These are phyloP conservation scores for Drosophila borealis DNA, from an alignment of 2,888 invertebrate genomes.

Conservation along the genomic window DNA sequence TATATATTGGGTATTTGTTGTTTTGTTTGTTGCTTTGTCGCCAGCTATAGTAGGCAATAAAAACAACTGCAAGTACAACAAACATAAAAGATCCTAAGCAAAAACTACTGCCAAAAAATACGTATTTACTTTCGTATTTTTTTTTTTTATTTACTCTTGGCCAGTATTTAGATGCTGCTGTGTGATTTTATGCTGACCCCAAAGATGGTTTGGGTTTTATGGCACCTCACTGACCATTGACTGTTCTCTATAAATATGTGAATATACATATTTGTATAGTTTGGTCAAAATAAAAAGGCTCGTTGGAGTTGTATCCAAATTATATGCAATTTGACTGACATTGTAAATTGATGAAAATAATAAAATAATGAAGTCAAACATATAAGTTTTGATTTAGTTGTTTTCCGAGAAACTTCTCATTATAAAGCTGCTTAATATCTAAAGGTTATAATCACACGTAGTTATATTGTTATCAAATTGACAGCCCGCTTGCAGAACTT, in stretches of 20 bases:
- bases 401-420: not conserved
- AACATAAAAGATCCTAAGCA: constrained; percentile 39
- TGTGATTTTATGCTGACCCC: constrained; percentile 58
- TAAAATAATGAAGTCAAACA: not conserved
- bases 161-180: constrained; percentile 60
- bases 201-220: constrained; percentile 50
- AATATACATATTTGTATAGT: constrained; percentile 13
- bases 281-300: constrained; percentile 20
- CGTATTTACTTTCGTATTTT: constrained; percentile 50
- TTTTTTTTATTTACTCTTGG: constrained; percentile 49
- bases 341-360: not conserved
- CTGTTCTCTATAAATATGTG: constrained; percentile 20
- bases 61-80: constrained; percentile 55
- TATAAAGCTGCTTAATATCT: constrained; percentile 1
- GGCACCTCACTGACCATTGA: constrained; percentile 47
- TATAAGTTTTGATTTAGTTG: not conserved
- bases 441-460: not conserved
- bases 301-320: constrained; percentile 11
- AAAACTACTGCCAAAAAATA: constrained; percentile 75
- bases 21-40: constrained; percentile 58
- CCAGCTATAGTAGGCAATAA: constrained; percentile 61
- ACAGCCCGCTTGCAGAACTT: constrained; percentile 12
- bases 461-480: constrained; percentile 31
- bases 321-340: not conserved
- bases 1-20: constrained; percentile 44